Percentiles rank a stretch among this genome's conserved stretches.
phyloP scores from a whole-genome alignment of 2,888 invertebrate species.

The Zygaena filipendulae region DNA sequence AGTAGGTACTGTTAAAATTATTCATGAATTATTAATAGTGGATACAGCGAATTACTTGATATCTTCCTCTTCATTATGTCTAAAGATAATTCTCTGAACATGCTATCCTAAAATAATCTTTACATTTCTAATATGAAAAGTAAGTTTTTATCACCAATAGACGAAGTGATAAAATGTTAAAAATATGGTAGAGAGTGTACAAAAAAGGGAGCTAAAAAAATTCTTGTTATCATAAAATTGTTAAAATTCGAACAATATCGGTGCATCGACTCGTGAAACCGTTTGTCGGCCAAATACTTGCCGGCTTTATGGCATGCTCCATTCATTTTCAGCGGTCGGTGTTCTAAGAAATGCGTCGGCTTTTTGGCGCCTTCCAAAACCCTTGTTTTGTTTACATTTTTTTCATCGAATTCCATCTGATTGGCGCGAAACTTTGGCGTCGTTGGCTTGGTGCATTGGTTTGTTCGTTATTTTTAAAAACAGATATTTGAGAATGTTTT shows the following conservation, averaged over 20 bases:
- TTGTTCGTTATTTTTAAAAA: no score
- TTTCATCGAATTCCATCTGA: conserved; percentile 26
- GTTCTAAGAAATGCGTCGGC: conserved; percentile 55
- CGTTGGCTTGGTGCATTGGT: no score
- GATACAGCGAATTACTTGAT: no score
- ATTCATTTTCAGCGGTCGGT: conserved; percentile 29
- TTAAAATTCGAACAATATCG: conserved; percentile 39
- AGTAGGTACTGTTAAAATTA: no score
- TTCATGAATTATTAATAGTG: no score
- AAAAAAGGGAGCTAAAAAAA: conserved; percentile 24
- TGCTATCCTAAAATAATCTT: no score
- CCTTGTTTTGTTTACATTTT: conserved; percentile 24
- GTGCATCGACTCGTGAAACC: conserved; percentile 58
- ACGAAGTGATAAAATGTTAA: no score
- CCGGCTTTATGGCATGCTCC: conserved; percentile 53
- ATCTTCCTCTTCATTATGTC: no score
- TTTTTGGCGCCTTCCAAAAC: conserved; percentile 56
- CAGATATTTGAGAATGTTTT: conserved; percentile 4
- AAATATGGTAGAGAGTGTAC: no score
- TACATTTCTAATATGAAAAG: no score
- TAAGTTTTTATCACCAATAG: no score
- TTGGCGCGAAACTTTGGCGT: conserved; percentile 25
- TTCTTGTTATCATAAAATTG: conserved; percentile 39
- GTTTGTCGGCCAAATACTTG: conserved; percentile 39
- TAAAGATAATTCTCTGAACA: no score